phyloP scores from a whole-genome alignment of 2,797 vertebrate genomes.

The Nasua narica region DNA sequence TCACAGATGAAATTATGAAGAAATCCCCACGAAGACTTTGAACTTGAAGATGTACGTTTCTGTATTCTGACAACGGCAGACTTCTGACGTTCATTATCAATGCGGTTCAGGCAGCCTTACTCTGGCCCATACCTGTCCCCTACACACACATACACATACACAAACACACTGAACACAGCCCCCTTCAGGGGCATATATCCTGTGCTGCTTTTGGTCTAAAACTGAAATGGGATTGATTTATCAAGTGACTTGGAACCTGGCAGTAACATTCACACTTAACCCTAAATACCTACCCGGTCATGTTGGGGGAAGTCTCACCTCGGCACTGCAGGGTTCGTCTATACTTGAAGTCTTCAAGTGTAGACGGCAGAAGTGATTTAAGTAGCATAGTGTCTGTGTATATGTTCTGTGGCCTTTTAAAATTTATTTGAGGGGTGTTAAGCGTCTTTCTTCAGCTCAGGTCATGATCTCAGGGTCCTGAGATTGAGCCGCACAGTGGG shows the following conservation, averaged over 20 bases:
- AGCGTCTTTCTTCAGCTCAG: no score
- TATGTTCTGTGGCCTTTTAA: slow-evolving; percentile 24
- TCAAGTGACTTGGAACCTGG: background rate
- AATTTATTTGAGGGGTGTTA: slow-evolving; percentile 33
- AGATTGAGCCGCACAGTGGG: no score
- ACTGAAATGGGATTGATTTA: background rate
- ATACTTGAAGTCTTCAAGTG: slow-evolving; percentile 4
- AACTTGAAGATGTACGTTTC: slow-evolving; percentile 92
- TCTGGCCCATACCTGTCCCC: slow-evolving; percentile 27
- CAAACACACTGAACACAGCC: background rate
- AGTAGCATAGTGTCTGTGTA: background rate
- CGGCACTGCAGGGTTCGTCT: slow-evolving; percentile 20
- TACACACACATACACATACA: background rate
- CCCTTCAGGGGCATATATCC: background rate
- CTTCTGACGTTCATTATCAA: slow-evolving; percentile 66
- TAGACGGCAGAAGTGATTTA: background rate
- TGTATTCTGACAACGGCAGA: slow-evolving; percentile 91
- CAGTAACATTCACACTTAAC: slow-evolving; percentile 1
- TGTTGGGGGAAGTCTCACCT: slow-evolving; percentile 2
- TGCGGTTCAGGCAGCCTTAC: background rate
- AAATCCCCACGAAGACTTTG: slow-evolving; percentile 88
- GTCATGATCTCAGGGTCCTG: no score
- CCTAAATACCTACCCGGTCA: slow-evolving; percentile 24
- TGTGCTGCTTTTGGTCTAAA: slow-evolving; percentile 14
- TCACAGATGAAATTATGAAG: slow-evolving; percentile 89